Evolutionary conservation across 2,113 vertebrate species (phyloP), one percentile per base, ranked within the genome.

Genomic region (Micromys minutus): DNA sequence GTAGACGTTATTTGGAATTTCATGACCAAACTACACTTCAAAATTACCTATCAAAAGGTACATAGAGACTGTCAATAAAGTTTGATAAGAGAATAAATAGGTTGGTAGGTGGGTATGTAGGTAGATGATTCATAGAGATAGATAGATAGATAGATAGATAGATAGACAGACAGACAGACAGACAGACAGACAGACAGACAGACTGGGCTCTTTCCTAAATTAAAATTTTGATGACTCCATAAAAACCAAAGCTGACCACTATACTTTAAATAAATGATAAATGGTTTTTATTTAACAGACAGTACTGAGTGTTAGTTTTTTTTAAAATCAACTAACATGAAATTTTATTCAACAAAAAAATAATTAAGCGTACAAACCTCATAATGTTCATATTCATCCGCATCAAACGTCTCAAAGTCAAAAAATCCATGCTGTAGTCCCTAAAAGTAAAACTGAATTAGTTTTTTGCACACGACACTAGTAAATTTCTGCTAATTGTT

Each of bases 361-460:
- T 95, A 74, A 93, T 96, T 88, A 98, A 97, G 93, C 50, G 55
- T 97, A 98, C 98, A 98, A 98, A 99, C 99, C 99, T 99, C 99
- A 89, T 99, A 99, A 98, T 99, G 99, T 96, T 99, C 99, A 67
- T 99, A 99, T 98, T 99, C 99, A 39, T 99, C 99, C 98, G 99
- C 99, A 95, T 99, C 99, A 97, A 99, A 99, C 21, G 98, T 99
- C 98, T 99, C 99, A 94, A 99, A 99, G 99, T 99, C 98, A 96
- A 99, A 99, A 98, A 99, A 99, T 92, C 99, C 99, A 95, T 99
- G 99, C 94, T 99, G 99, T 95, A 99, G 98, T 81, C 99, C 99
- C 99, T 99, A 98, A 95, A 98, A 98, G 87, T 24, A 98, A 91
- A 97, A 98, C 97, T 80, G 31, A 94, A 55, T 97, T 96, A 97